These are phyloP conservation scores for Pipistrellus nathusii DNA, from an alignment of 2,797 vertebrate genomes.

Conservation along the genomic window DNA sequence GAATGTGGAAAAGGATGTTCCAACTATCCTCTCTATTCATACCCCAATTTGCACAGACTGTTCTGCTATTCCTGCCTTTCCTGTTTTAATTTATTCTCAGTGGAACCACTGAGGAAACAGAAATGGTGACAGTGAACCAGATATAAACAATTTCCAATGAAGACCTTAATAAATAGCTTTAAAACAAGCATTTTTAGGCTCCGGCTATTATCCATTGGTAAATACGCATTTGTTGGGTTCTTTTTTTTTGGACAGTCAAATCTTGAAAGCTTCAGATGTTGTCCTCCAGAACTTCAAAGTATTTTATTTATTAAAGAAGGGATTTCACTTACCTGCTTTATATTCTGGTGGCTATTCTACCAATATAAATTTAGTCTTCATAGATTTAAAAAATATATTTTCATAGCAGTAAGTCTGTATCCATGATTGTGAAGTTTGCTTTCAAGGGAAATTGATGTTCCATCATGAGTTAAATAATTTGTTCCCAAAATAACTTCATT, in stretches of 20 bases:
- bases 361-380: constrained; percentile 66
- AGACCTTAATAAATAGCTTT: constrained; percentile 47
- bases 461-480: constrained; percentile 55
- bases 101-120: constrained; percentile 28
- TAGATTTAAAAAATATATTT: constrained; percentile 50
- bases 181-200: constrained; percentile 31
- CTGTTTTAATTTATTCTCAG: constrained; percentile 55
- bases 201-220: background rate
- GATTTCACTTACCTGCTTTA: constrained; percentile 53
- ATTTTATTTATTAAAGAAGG: constrained; percentile 31
- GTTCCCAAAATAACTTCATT: constrained; percentile 64
- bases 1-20: background rate
- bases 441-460: constrained; percentile 58
- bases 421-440: constrained; percentile 52
- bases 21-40: background rate
- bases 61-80: background rate
- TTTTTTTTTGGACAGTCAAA: constrained; percentile 47
- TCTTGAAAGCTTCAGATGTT: constrained; percentile 19
- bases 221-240: background rate
- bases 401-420: constrained; percentile 60
- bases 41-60: background rate
- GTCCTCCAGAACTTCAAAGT: constrained; percentile 34
- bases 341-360: constrained; percentile 8
- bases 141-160: constrained; percentile 13
- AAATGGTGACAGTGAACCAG: constrained; percentile 19